Evolutionary conservation across 1,140 invertebrate species (phyloP), one percentile per base, ranked within the genome.

Genomic region (Solenopsis fugax): DNA sequence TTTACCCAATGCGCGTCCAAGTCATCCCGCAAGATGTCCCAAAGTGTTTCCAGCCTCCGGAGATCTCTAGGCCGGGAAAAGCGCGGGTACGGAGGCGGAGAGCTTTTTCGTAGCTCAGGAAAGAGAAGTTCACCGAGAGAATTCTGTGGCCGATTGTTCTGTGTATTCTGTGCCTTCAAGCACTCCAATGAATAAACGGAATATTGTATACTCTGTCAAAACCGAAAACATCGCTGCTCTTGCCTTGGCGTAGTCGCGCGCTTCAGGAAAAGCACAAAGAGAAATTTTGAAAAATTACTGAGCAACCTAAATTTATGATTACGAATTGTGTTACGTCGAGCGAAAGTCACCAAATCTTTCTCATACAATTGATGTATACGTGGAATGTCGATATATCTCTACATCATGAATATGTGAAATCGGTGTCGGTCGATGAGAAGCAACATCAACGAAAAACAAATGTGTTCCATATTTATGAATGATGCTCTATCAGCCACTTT

Each of bases 171-270:
- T 37, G 29, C 69, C 77, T 12, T 72, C 78, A 16, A 58, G 21
- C n/a, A 82, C 41, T 72, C 10, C 41, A n/a, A 82, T 48, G 52
- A 73, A 72, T 72, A 82, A 82, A 82, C 52, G 45, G 67, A 82
- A 58, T 45, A 37, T 48, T 72, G 54, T 34, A 58, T 45, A 82
- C 7, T 34, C 37, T 45, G 24, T 34, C 24, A 24, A 12, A 58
- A 71, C 21, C 21, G 50, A 82, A 58, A 82, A 82, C 54, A 72
- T 60, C 10, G 24, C 41, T 45, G 41, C 41, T 10, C 18, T 41
- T 41, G n/a, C 6, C 37, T 62, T 4, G n/a, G n/a, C n/a, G n/a
- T 10, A 37, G 29, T 56, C 6, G n/a, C n/a, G n/a, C n/a, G 16
- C 12, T 72, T 48, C 24, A 0, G 7, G 48, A 0, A 9, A 34